Evolutionary conservation across 92 coral and sea anemone species (phyloP).

Genomic region (Epizoanthus scotinus): DNA sequence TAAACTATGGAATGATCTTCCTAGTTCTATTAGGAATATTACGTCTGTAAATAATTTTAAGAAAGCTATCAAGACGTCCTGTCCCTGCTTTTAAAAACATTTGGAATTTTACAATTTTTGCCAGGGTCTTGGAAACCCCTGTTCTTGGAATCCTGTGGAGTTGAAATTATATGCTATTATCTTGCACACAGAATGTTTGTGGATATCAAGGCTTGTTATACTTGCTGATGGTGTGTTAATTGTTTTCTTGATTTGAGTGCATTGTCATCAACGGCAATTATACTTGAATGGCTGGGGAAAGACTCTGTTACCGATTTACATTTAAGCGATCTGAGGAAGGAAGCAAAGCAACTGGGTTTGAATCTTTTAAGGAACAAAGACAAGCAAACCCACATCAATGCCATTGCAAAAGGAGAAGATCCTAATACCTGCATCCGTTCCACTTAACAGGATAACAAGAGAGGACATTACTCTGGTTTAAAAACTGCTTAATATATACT

Average conservation of each 20-base stretch:
- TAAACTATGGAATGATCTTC: no score
- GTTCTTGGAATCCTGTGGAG: no score
- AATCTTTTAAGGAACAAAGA: conserved; percentile 4
- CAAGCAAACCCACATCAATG: not conserved
- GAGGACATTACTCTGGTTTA: not conserved
- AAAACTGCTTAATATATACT: no score
- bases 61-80: no score
- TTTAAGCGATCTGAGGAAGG: not conserved
- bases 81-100: no score
- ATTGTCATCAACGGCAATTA: not conserved
- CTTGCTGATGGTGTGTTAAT: not conserved
- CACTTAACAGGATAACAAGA: not conserved
- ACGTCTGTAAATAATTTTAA: no score
- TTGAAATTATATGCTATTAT: no score
- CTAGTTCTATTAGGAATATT: no score
- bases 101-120: no score
- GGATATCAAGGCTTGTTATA: not conserved
- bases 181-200: no score
- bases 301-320: not conserved
- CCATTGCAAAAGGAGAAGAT: conserved; percentile 5
- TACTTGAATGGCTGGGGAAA: conserved; percentile 10
- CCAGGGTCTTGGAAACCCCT: no score
- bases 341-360: not conserved
- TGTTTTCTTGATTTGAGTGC: conserved; percentile 2
- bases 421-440: not conserved